Percentiles rank a stretch among this genome's conserved stretches.
Conservation (phyloP, 2,113 vertebrate genomes). For the Halcyon malimbica region DNA sequence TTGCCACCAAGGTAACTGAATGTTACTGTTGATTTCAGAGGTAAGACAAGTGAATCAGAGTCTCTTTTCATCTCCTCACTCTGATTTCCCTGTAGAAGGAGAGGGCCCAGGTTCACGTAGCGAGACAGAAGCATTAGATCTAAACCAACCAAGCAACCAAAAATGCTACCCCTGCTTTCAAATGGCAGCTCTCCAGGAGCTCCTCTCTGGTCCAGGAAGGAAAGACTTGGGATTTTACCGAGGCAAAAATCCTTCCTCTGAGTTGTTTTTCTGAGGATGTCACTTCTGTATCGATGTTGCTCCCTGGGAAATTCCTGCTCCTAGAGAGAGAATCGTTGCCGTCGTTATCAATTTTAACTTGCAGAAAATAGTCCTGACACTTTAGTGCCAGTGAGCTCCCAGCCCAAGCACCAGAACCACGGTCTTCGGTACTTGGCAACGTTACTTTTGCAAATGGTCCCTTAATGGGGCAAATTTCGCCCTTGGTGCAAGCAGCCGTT, state of each 20-base stretch:
- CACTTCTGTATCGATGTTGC: background rate
- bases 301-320: background rate
- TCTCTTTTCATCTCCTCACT: background rate
- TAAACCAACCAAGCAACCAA: background rate
- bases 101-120: background rate
- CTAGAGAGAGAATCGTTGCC: background rate
- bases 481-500: background rate
- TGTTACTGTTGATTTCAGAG: background rate
- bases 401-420: background rate
- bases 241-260: background rate
- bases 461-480: background rate
- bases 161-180: background rate
- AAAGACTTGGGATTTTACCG: rapidly evolving
- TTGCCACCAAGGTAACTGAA: background rate
- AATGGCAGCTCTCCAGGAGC: background rate
- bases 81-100: background rate
- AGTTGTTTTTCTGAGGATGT: background rate
- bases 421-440: background rate
- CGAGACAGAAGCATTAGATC: background rate
- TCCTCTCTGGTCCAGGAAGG: background rate
- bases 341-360: rapidly evolving
- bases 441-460: background rate
- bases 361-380: background rate
- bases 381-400: background rate
- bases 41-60: background rate